Base-by-base conservation (phyloP, 30 jellyfish, hydroid and myxozoan species). In the Turritopsis dohrnii region DNA sequence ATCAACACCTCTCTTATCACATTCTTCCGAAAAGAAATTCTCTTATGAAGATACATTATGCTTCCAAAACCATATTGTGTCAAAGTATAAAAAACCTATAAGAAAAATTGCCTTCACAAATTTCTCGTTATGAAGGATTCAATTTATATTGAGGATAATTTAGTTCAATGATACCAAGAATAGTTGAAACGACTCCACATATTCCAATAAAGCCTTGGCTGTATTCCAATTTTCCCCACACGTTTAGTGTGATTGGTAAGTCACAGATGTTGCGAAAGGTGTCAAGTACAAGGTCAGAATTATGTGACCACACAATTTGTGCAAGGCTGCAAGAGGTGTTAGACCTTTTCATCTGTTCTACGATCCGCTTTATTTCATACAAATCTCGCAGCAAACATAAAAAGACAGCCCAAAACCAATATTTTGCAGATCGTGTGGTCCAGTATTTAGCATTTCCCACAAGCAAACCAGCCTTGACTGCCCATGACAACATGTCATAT, bases 361-460 rank as follows among this genome's bases (percentile, higher is more conserved):
- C n/a, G 7, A 74, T 74, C 83, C 30, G 24, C 74, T 84, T 91
- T 20, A 93, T 72, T 65, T 93, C 98, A 79, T 93, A 93, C 54
- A 88, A 60, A 66, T 93, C 96, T 81, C 98, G 74, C 17, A 93
- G 28, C 71, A 93, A 54, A 79, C 93, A 75, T 27, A 82, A 73
- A 66, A 93, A 52, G 60, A 93, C 93, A 76, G 98, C 98, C 71
- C 81, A 18, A 75, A 86, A 83, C 98, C 98, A 93, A 82, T 79
- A 93, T 54, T 89, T 90, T 1, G 95, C 95, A 0, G 95, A 89
- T 71, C 85, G 86, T 73, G 18, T 16, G 21, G 98, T 87, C 88
- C 81, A 88, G 66, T 84, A 90, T 31, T 88, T 88, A 16, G 90
- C 66, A 81, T 81, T 84, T 52, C 95, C 98, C 24, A 76, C 81